Evolutionary conservation across 2,797 vertebrate species (phyloP).

Genomic region (Molossus molossus): DNA sequence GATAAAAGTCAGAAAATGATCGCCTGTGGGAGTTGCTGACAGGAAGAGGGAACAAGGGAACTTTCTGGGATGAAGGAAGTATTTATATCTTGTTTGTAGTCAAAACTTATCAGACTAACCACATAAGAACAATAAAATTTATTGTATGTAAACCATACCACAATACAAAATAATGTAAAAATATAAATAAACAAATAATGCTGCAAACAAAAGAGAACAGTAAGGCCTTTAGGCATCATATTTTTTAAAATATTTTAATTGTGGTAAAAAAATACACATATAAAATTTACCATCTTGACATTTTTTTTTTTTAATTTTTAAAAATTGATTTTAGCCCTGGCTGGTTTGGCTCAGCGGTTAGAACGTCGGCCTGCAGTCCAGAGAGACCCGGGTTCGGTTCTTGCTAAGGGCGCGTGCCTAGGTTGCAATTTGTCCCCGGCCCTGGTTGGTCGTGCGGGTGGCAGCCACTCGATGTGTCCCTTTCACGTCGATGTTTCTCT

Average conservation of each 20-base stretch:
- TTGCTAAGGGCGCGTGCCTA: too few relatives aligned
- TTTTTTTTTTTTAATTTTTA: too few relatives aligned
- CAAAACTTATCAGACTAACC: neutral
- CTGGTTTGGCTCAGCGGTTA: too few relatives aligned
- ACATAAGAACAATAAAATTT: neutral
- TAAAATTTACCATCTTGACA: neutral
- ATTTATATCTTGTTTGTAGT: neutral
- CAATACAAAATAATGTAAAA: constrained; percentile 17
- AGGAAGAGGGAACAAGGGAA: neutral
- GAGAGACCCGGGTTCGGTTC: too few relatives aligned
- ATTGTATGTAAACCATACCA: neutral
- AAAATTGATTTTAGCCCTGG: too few relatives aligned
- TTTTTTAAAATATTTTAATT: neutral
- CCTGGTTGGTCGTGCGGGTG: too few relatives aligned
- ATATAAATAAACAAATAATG: neutral
- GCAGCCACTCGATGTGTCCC: too few relatives aligned
- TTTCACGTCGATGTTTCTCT: too few relatives aligned
- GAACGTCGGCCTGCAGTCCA: too few relatives aligned
- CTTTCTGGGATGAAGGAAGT: neutral
- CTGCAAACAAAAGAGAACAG: neutral
- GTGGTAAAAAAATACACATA: constrained; percentile 1
- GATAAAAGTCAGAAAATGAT: neutral
- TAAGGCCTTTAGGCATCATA: neutral
- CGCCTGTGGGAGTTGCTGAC: neutral
- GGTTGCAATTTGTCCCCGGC: too few relatives aligned